A percentile compares a stretch with the other conserved stretches of the same genome.
Evolutionary conservation across 2,888 invertebrate species (phyloP).

Genomic region (Anarsia innoxiella): DNA sequence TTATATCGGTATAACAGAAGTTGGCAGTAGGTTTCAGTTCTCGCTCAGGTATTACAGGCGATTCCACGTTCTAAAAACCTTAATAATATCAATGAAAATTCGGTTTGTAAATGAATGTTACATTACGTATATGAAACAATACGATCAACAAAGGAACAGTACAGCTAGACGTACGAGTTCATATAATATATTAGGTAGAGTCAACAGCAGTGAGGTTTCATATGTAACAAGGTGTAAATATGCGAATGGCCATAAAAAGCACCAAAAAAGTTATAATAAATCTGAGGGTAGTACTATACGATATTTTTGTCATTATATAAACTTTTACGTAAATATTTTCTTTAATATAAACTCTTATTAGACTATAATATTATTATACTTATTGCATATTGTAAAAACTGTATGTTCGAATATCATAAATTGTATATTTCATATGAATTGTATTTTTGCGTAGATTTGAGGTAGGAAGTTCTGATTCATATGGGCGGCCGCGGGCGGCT

Average conservation of each 20-base stretch:
- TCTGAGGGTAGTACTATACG: constrained; percentile 51
- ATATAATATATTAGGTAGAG: constrained; percentile 41
- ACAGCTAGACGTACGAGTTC: constrained; percentile 39
- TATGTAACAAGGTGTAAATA: constrained; percentile 63
- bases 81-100: constrained; percentile 61
- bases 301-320: constrained; percentile 58
- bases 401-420: constrained; percentile 54
- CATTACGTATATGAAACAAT: constrained; percentile 5
- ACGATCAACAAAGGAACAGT: constrained; percentile 24
- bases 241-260: constrained; percentile 61
- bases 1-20: constrained; percentile 51
- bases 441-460: constrained; percentile 66
- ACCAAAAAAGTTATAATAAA: constrained; percentile 50
- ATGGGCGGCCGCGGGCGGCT: constrained; percentile 16
- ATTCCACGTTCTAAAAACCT: constrained; percentile 41
- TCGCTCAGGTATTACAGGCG: constrained; percentile 36
- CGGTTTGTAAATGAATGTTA: constrained; percentile 37
- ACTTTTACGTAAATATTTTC: constrained; percentile 68
- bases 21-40: constrained; percentile 71
- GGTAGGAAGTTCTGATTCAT: constrained; percentile 64
- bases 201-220: constrained; percentile 48
- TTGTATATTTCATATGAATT: constrained; percentile 55
- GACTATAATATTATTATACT: constrained; percentile 52
- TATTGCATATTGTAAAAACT: constrained; percentile 63
- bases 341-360: constrained; percentile 69